Evolutionary conservation across 30 jellyfish, hydroid and myxozoan genomes (phyloP), one percentile per base, ranked within the genome.

Genomic region (Cassiopea xamachana): DNA sequence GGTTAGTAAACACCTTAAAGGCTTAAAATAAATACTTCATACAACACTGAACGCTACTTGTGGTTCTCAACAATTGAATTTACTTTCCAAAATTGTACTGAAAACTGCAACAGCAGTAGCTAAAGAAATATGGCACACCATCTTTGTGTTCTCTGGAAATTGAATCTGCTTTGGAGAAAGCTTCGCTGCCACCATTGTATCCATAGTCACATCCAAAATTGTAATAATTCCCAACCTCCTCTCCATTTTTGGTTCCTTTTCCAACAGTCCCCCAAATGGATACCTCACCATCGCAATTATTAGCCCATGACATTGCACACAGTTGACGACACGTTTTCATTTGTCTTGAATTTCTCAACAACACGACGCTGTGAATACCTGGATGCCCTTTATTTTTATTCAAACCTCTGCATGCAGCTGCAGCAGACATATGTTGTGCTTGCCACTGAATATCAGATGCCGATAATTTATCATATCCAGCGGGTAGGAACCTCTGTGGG

Each of bases 101-200:
- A 51, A 90, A 92, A 55, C 96, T 92, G 78, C 98, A 92, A 60
- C 98, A 92, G 70, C 98, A 92, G 75, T 92, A 92, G 64, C 98
- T 92, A 73, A 78, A 92, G 60, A 62, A 87, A 68, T 83, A 87
- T 79, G 87, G 98, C 69, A 85, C 93, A 19, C 93, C 98, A 27
- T 55, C 80, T 8, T 80, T 49, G 72, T 86, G 77, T 55, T 80
- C 91, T 77, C 74, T 79, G 17, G 86, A 60, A 48, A 92, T 73
- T 2, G 77, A 83, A 2, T 77, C 78, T 27, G 69, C 87, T 51
- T 70, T 62, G 4, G 92, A 92, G 58, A n/a, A 73, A 13, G 98
- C 98, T 45, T 92, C 98, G 79, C 84, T 83, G 17, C 98, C 98
- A 19, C 98, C 98, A 59, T 85, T 87, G 61, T 50, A 69, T 17